These are phyloP conservation scores for Oryzias curvinotus DNA, from an alignment of 2,113 vertebrate species.

Conservation along the genomic window DNA sequence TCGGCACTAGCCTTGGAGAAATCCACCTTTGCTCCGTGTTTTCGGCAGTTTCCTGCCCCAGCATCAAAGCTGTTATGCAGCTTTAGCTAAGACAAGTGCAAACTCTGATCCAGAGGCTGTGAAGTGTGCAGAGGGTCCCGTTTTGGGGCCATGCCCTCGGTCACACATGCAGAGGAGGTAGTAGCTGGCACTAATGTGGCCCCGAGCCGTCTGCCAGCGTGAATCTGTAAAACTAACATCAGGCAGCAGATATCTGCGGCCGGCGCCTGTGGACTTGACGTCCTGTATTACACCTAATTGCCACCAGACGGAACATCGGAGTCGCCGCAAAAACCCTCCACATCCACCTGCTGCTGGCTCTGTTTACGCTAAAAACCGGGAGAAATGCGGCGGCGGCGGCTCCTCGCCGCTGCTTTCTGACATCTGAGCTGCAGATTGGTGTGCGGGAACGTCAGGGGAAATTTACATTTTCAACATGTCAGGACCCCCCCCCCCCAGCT, in stretches of 20 bases:
- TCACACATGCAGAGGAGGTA: constrained; percentile 65
- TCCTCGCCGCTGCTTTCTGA: constrained; percentile 64
- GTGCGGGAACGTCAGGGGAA: constrained; percentile 69
- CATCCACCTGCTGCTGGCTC: constrained; percentile 72
- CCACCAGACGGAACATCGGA: constrained; percentile 74
- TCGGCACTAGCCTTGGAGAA: constrained; percentile 4
- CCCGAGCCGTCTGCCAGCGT: constrained; percentile 71
- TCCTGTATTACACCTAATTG: constrained; percentile 80
- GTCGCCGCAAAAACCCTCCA: constrained; percentile 54
- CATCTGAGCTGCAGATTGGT: constrained; percentile 65
- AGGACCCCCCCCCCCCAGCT: constrained; percentile 60
- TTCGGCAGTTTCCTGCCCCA: constrained; percentile 37
- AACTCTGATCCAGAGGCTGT: not conserved
- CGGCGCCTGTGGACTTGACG: constrained; percentile 73
- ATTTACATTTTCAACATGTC: constrained; percentile 65
- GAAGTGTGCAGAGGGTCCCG: constrained; percentile 7
- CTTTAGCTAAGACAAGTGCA: constrained; percentile 3
- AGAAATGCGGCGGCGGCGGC: constrained; percentile 62
- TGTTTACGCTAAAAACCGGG: constrained; percentile 68
- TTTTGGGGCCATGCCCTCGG: constrained; percentile 47
- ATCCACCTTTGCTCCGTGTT: not conserved
- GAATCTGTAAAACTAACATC: constrained; percentile 77
- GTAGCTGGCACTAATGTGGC: constrained; percentile 71
- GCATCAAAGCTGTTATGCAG: constrained; percentile 12
- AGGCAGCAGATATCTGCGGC: constrained; percentile 73